Evolutionary conservation across 2,797 vertebrate genomes (phyloP).

Genomic region (Sebastes nivosus): DNA sequence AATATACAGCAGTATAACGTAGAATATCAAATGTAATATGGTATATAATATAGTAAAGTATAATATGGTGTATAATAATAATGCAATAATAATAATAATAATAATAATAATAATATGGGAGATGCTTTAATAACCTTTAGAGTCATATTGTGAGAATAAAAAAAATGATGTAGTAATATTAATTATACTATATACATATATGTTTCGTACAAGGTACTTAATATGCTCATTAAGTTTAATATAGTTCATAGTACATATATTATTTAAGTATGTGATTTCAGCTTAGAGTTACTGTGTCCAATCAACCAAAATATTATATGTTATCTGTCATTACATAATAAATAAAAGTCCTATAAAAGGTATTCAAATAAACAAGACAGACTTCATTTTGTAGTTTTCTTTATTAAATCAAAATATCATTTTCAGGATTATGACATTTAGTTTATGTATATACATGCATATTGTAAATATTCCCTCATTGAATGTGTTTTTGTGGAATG

Average conservation of each 20-base stretch:
- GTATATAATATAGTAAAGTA: too few relatives aligned
- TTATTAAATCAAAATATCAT: conserved; percentile 62
- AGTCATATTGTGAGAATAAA: too few relatives aligned
- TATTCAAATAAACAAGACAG: not conserved
- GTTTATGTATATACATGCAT: conserved; percentile 17
- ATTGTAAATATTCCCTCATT: conserved; percentile 20
- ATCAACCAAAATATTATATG: not conserved
- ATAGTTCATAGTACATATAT: not conserved
- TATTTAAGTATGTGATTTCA: not conserved
- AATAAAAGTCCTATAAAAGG: not conserved
- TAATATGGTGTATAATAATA: too few relatives aligned
- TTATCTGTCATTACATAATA: not conserved
- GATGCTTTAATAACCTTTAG: too few relatives aligned
- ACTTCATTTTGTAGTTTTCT: conserved; percentile 7
- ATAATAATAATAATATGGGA: too few relatives aligned
- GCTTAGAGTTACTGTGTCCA: not conserved
- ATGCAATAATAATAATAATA: too few relatives aligned
- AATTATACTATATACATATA: too few relatives aligned
- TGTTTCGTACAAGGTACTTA: too few relatives aligned
- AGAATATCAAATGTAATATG: too few relatives aligned
- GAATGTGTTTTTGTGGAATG: not conserved
- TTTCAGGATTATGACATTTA: conserved; percentile 34
- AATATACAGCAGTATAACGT: too few relatives aligned
- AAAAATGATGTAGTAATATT: too few relatives aligned
- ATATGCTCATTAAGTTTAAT: too few relatives aligned